phyloP scores from a whole-genome alignment of 2,888 invertebrate species.

The Apeira syringaria region DNA sequence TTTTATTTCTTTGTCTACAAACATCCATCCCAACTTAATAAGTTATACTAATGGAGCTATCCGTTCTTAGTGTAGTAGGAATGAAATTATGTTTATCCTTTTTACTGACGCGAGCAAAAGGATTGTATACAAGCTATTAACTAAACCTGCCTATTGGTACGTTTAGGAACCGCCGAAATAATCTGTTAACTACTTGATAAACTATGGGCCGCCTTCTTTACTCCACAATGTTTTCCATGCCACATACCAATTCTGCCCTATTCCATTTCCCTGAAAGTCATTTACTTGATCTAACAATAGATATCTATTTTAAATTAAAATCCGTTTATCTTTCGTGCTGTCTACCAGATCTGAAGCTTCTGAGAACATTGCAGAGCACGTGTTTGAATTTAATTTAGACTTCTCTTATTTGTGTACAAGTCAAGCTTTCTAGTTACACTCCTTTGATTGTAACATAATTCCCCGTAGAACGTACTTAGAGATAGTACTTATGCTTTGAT shows the following conservation, averaged over 20 bases:
- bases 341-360: slow-evolving; percentile 29
- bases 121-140: no score
- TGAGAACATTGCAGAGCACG: slow-evolving; percentile 24
- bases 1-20: no score
- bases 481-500: no score
- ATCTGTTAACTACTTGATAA: no score
- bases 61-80: no score
- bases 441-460: not conserved
- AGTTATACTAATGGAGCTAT: no score
- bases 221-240: slow-evolving; percentile 13
- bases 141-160: no score
- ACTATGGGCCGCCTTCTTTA: no score
- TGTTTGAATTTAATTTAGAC: slow-evolving; percentile 25
- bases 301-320: slow-evolving; percentile 18
- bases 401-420: slow-evolving; percentile 13
- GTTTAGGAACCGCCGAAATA: no score
- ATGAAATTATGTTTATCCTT: no score
- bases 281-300: slow-evolving; percentile 22
- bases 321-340: slow-evolving; percentile 25
- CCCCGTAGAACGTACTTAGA: not conserved
- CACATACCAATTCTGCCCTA: slow-evolving; percentile 1
- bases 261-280: slow-evolving; percentile 23
- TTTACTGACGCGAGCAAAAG: no score
- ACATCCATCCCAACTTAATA: no score
- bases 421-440: not conserved